These are phyloP conservation scores for Plutella xylostella DNA, from an alignment of 2,888 invertebrate species.

Conservation along the genomic window DNA sequence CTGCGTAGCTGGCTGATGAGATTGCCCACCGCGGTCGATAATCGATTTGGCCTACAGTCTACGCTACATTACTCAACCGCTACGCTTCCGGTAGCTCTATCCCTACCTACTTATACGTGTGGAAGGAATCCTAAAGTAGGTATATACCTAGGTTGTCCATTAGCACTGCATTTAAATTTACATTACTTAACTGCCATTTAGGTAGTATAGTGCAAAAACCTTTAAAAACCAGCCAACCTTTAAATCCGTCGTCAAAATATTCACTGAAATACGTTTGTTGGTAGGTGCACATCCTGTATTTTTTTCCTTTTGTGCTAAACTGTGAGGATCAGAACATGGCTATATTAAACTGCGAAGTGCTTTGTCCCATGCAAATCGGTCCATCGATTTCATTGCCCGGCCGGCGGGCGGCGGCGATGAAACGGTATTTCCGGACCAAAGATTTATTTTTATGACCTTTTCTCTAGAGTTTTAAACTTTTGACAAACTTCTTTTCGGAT, in stretches of 20 bases:
- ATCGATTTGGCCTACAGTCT: too few species aligned
- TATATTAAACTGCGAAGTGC: constrained; percentile 40
- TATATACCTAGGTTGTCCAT: background rate
- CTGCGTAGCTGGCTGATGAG: too few species aligned
- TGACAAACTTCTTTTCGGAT: too few species aligned
- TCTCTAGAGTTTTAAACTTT: too few species aligned
- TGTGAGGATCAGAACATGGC: constrained; percentile 27
- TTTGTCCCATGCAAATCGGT: constrained; percentile 49
- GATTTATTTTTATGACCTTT: constrained; percentile 8
- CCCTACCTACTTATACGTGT: too few species aligned
- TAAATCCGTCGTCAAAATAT: too few species aligned
- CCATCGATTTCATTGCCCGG: constrained; percentile 39
- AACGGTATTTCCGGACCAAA: constrained; percentile 24
- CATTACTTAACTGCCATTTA: background rate
- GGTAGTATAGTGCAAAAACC: background rate
- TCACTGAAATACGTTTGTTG: too few species aligned
- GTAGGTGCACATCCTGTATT: background rate
- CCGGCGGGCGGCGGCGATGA: constrained; percentile 20
- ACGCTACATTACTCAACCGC: too few species aligned
- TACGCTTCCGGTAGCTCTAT: too few species aligned
- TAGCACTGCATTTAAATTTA: background rate
- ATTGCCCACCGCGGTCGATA: too few species aligned
- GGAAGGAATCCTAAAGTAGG: too few species aligned
- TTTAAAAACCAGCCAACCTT: too few species aligned
- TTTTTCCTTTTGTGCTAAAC: constrained; percentile 18